phyloP scores from a whole-genome alignment of 2,797 vertebrate genomes.

The Astyanax mexicanus region DNA sequence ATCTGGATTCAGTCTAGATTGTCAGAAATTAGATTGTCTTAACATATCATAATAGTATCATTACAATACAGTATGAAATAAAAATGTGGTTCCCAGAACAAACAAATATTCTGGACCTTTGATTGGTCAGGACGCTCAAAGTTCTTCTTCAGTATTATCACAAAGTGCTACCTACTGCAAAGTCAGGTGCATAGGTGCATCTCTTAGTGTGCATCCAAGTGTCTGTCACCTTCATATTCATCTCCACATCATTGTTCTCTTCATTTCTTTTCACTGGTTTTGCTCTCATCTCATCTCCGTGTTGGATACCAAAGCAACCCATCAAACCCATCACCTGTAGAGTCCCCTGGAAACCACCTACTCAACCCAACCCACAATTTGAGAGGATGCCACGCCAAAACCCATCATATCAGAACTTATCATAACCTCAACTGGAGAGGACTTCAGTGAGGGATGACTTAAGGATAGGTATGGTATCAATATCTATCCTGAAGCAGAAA shows the following conservation, averaged over 20 bases:
- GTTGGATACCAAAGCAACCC: slow-evolving; percentile 84
- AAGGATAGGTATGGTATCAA: slow-evolving; percentile 26
- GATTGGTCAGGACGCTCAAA: no score
- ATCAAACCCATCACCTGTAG: slow-evolving; percentile 58
- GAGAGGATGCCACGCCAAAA: neutral
- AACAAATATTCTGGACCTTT: no score
- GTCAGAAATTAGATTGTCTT: no score
- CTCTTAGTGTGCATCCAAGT: neutral
- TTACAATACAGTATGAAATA: no score
- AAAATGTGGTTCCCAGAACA: no score
- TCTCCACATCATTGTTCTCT: slow-evolving; percentile 36
- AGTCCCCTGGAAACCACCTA: slow-evolving; percentile 43
- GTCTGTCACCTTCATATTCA: slow-evolving; percentile 19
- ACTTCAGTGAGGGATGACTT: slow-evolving; percentile 21
- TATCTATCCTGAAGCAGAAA: slow-evolving; percentile 64
- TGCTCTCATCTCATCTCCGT: slow-evolving; percentile 51
- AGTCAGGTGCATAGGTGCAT: no score
- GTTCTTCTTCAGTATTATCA: no score
- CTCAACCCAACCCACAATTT: slow-evolving; percentile 5
- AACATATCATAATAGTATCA: no score
- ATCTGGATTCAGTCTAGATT: no score
- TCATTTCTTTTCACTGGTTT: slow-evolving; percentile 60
- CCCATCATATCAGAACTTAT: slow-evolving; percentile 6
- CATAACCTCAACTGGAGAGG: slow-evolving; percentile 1
- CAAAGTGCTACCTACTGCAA: no score